A percentile compares a stretch with the other conserved stretches of the same genome.
phyloP scores from a whole-genome alignment of 2,888 invertebrate genomes.

The Hyppa rectilinea region DNA sequence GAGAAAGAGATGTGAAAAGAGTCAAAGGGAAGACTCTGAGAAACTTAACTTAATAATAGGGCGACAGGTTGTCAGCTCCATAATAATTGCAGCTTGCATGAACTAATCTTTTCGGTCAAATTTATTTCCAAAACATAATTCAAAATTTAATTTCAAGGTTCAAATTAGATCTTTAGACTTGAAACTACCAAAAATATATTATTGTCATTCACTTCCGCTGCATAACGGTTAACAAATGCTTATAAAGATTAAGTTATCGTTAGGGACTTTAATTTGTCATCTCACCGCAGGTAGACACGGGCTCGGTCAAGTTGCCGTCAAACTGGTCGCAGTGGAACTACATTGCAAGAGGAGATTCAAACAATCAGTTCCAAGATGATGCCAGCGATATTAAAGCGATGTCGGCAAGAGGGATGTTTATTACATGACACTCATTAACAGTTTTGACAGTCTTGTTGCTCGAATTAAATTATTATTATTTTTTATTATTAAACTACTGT shows the following conservation, averaged over 20 bases:
- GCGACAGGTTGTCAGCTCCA: neutral
- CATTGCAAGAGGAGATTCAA: neutral
- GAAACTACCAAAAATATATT: neutral
- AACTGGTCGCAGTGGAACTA: neutral
- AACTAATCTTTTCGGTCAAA: neutral
- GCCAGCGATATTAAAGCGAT: neutral
- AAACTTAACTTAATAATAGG: neutral
- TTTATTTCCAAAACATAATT: neutral
- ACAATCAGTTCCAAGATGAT: neutral
- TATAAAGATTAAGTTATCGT: conserved; percentile 10
- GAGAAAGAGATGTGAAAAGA: neutral
- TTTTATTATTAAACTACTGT: no score
- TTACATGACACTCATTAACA: no score
- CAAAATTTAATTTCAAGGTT: neutral
- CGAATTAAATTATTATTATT: no score
- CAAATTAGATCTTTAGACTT: conserved; percentile 2
- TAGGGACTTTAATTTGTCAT: neutral
- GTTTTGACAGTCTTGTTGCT: no score
- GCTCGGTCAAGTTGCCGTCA: neutral
- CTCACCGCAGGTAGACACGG: neutral
- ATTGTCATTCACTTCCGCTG: neutral
- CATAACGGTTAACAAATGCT: neutral
- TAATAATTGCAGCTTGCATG: neutral
- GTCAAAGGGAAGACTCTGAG: neutral
- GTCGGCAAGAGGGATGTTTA: neutral